Conservation (phyloP, 2,113 vertebrate genomes). For the Eublepharis macularius region DNA sequence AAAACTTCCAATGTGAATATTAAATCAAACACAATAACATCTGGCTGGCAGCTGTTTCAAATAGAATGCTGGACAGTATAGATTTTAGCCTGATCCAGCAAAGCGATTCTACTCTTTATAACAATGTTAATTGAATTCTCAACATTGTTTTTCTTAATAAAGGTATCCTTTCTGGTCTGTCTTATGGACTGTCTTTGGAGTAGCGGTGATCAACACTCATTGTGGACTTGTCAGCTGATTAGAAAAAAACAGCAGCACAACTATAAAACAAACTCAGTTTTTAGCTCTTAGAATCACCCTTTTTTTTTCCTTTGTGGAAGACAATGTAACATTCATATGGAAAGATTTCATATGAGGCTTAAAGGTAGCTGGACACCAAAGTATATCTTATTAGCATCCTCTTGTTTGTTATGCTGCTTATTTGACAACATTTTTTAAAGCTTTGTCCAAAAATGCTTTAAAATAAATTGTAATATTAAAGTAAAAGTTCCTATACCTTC, state of each 20-base stretch:
- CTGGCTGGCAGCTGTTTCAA: neutral
- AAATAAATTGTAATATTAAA: neutral
- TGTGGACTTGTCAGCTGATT: neutral
- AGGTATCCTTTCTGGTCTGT: neutral
- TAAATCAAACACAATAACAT: neutral
- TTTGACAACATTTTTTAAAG: neutral
- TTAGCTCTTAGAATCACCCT: neutral
- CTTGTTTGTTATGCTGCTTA: neutral
- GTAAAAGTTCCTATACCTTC: neutral
- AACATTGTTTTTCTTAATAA: neutral
- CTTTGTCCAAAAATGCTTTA: neutral
- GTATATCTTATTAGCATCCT: neutral
- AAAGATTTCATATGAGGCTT: neutral
- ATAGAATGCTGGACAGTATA: neutral
- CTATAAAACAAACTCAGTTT: neutral
- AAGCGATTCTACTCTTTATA: neutral
- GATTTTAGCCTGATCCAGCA: neutral
- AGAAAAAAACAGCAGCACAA: neutral
- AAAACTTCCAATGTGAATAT: too few species aligned
- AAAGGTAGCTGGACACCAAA: neutral
- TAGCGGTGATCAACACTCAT: neutral
- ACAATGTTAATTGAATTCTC: neutral
- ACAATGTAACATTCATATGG: neutral
- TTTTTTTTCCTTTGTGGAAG: neutral
- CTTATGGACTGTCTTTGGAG: too few species aligned